A percentile compares a stretch with the other conserved stretches of the same genome.
These are phyloP conservation scores for Drosophila nigritarsus DNA, from an alignment of 2,888 invertebrate species.

Conservation along the genomic window DNA sequence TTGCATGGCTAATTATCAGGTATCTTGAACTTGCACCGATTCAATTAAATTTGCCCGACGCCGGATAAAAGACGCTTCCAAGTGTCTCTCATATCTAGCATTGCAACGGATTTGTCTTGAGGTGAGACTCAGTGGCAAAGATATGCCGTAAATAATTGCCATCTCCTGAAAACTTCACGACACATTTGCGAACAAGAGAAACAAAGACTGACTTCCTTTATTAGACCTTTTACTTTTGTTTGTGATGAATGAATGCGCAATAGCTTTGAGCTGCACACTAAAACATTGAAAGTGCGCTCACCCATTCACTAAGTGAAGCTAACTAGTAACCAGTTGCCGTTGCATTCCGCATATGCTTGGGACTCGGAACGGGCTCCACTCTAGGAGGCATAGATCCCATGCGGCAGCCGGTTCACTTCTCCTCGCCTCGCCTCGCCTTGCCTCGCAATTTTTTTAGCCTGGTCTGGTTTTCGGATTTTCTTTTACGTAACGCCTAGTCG, in stretches of 20 bases:
- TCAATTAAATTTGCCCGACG: slow-evolving; percentile 7
- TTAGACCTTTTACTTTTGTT: slow-evolving; percentile 61
- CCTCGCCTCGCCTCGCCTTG: slow-evolving; percentile 11
- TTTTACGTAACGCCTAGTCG: slow-evolving; percentile 66
- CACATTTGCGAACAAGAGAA: slow-evolving; percentile 36
- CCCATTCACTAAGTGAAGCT: slow-evolving; percentile 29
- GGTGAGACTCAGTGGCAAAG: background rate
- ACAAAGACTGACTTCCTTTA: slow-evolving; percentile 60
- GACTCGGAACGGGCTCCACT: slow-evolving; percentile 9
- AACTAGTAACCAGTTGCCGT: slow-evolving; percentile 46
- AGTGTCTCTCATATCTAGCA: background rate
- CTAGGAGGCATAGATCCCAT: slow-evolving; percentile 8
- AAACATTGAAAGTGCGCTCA: slow-evolving; percentile 20
- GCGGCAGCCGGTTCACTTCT: slow-evolving; percentile 40
- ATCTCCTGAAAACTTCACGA: slow-evolving; percentile 36
- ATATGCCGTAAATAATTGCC: slow-evolving; percentile 10
- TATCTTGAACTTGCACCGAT: slow-evolving; percentile 63
- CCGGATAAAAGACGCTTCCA: background rate
- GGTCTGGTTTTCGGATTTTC: slow-evolving; percentile 57
- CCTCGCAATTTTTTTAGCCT: slow-evolving; percentile 30
- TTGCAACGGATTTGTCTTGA: background rate
- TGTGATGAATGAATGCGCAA: slow-evolving; percentile 66
- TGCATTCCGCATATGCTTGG: slow-evolving; percentile 50
- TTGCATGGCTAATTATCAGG: slow-evolving; percentile 8
- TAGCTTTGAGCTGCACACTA: slow-evolving; percentile 37